Evolutionary conservation across 2,113 vertebrate species (phyloP).

Genomic region (Mustela lutreola): DNA sequence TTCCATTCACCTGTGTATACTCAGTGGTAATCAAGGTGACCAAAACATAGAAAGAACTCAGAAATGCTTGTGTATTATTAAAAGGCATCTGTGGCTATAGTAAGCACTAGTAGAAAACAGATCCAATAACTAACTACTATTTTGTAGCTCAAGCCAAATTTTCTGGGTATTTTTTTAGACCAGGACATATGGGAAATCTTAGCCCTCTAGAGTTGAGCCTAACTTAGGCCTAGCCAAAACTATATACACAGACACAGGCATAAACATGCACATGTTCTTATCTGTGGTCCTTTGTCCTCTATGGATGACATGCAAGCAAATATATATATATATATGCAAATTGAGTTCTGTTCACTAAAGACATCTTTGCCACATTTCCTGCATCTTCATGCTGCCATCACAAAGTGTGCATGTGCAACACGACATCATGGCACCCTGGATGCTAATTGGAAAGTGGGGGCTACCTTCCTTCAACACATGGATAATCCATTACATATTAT

Average conservation of each 20-base stretch:
- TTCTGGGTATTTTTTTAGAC: not conserved
- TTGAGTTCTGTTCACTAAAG: not conserved
- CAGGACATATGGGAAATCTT: not conserved
- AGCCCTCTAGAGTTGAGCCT: not conserved
- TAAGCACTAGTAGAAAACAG: not conserved
- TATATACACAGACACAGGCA: not conserved
- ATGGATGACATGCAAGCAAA: not conserved
- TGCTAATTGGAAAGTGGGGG: not conserved
- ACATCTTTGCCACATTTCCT: not conserved
- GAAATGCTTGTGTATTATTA: not conserved
- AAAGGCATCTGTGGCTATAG: not conserved
- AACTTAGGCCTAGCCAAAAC: not conserved
- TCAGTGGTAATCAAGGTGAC: not conserved
- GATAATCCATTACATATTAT: too few species aligned
- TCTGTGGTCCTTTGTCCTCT: not conserved
- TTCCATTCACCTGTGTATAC: not conserved
- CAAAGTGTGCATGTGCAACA: not conserved
- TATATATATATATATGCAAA: not conserved
- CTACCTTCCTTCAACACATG: too few species aligned
- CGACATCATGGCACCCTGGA: accelerated
- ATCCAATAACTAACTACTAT: not conserved
- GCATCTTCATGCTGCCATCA: not conserved
- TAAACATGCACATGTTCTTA: not conserved
- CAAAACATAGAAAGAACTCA: not conserved
- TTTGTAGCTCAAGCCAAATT: not conserved